Evolutionary conservation across 1,140 invertebrate species (phyloP).

Genomic region (Neodiprion fabricii): DNA sequence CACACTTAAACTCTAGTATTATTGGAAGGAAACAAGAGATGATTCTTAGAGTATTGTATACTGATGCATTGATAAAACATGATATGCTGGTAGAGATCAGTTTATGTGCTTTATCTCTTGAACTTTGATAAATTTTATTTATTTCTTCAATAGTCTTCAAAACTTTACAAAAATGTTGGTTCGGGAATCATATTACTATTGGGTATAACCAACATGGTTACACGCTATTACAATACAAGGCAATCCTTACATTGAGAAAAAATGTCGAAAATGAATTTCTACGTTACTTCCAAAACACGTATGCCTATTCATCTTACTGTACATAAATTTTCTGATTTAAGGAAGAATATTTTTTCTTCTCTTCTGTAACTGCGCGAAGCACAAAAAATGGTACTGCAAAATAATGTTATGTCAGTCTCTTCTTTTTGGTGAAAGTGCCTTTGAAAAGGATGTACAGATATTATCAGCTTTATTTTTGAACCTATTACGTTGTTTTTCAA

Average conservation of each 20-base stretch:
- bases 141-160: background rate
- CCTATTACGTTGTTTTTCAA: constrained; percentile 16
- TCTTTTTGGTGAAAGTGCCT: constrained; percentile 32
- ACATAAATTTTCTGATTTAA: no score
- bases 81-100: no score
- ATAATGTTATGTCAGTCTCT: constrained; percentile 7
- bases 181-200: background rate
- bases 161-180: background rate
- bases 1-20: constrained; percentile 26
- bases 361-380: background rate
- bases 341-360: no score
- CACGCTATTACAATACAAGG: background rate
- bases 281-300: no score
- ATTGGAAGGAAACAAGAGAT: constrained; percentile 2
- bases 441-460: constrained; percentile 20
- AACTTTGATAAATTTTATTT: background rate
- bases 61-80: no score
- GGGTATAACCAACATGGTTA: background rate
- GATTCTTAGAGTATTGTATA: background rate
- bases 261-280: background rate
- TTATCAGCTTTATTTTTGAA: constrained; percentile 28
- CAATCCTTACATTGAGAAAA: background rate
- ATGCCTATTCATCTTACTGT: no score
- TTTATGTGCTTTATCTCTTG: no score
- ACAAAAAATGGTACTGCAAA: background rate